Base-by-base conservation (phyloP, 2,113 vertebrate species). In the Brachionichthys hirsutus region DNA sequence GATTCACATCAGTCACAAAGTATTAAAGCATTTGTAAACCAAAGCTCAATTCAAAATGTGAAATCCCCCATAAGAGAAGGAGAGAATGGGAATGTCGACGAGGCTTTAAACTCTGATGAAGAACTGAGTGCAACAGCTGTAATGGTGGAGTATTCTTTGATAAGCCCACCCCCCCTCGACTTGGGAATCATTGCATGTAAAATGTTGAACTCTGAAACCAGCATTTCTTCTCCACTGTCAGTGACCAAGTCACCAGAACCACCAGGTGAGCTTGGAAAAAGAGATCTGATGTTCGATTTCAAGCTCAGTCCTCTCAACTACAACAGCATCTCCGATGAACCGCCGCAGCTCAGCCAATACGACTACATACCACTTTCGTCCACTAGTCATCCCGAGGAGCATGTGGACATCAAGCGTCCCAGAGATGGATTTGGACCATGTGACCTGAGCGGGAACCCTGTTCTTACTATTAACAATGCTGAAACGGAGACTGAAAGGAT, bases 281-380 rank as follows among this genome's bases (percentile, higher is more conserved):
- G 51, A 36, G 74, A 83, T 61, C 30, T 63, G 19, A 45, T 89
- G 30, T 87, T 87, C 57, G 83, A 85, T 62, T 87, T 92, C 48
- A 91, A 88, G 84, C 85, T 89, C 63, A 91, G 89, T 49, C 88
- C 88, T 38, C 74, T 91, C 22, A 90, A 85, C 85, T 90, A 88
- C 58, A 85, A 66, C 78, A 80, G 80, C 67, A 67, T 83, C 42
- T 75, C 87, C 57, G 84, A 86, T 22, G 85, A 89, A 45, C 78
- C 84, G 46, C 79, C 83, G 34, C 75, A 82, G 40, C 84, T 88
- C 41, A 87, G 74, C 62, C 82, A 85, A 20, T 87, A 81, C 16
- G 70, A 82, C 67, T 85, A 85, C 68, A 84, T 85, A 63, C 75
- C 90, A 48, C 78, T 88, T 63, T 80, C 80, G 52, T 83, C 86